phyloP scores from a whole-genome alignment of 2,888 invertebrate genomes.

The Phasia obesa region DNA sequence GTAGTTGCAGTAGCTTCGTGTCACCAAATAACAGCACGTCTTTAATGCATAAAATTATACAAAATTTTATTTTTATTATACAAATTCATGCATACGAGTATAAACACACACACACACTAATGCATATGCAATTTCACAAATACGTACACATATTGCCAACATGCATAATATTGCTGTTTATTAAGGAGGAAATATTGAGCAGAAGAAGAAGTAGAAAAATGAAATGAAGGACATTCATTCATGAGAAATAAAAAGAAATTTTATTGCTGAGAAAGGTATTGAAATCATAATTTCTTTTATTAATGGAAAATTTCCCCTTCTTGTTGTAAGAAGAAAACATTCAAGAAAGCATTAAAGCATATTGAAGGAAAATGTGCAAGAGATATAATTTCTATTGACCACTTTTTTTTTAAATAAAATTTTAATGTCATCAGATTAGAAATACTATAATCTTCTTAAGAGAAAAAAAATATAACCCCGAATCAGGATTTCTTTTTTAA shows the following conservation, averaged over 20 bases:
- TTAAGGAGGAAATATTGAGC: conserved; percentile 19
- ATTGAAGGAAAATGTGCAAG: not conserved
- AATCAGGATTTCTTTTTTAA: no score
- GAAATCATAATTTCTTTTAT: conserved; percentile 52
- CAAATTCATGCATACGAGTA: no score
- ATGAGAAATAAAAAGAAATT: conserved; percentile 34
- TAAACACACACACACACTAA: conserved; percentile 1
- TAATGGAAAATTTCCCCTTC: conserved; percentile 21
- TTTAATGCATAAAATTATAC: conserved; percentile 67
- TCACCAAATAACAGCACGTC: conserved; percentile 65
- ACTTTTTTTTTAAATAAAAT: not conserved
- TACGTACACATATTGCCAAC: not conserved
- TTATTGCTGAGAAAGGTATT: conserved; percentile 46
- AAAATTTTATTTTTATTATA: conserved; percentile 55
- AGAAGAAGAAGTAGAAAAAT: conserved; percentile 6
- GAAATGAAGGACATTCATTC: conserved; percentile 39
- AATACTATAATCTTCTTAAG: no score
- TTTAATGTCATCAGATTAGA: no score
- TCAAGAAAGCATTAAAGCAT: not conserved
- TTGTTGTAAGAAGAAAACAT: no score
- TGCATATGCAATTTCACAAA: not conserved
- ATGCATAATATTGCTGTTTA: conserved; percentile 49
- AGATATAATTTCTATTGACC: not conserved
- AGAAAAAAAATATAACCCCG: no score
- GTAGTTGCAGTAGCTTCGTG: conserved; percentile 30